phyloP scores from a whole-genome alignment of 2,888 invertebrate genomes.

The Drosophila ezoana region DNA sequence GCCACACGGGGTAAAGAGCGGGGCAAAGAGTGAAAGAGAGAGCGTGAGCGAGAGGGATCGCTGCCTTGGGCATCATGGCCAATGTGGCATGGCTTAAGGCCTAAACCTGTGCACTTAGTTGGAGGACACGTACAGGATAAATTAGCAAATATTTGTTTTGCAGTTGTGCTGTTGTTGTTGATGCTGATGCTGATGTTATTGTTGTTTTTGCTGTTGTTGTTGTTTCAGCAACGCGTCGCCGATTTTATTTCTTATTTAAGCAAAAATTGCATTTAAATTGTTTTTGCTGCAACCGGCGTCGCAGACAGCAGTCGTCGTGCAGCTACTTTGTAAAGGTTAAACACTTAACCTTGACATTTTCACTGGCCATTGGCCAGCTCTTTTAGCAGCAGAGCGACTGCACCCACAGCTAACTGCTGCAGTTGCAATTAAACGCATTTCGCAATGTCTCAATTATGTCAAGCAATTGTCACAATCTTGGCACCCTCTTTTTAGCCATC shows the following conservation, averaged over 20 bases:
- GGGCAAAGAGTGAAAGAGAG: conserved; percentile 2
- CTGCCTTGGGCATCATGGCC: conserved; percentile 49
- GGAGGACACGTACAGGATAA: conserved; percentile 83
- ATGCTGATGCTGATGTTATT: conserved; percentile 19
- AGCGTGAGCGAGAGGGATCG: conserved; percentile 15
- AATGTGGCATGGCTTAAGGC: conserved; percentile 55
- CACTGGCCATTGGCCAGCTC: conserved; percentile 39
- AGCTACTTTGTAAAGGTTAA: conserved; percentile 67
- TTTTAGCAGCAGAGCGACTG: neutral
- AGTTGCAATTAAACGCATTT: conserved; percentile 57
- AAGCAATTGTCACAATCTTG: conserved; percentile 64
- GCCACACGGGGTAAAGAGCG: conserved; percentile 41
- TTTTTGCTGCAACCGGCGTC: conserved; percentile 42
- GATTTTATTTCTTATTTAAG: conserved; percentile 80
- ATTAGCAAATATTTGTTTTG: conserved; percentile 82
- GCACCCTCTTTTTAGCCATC: conserved; percentile 32
- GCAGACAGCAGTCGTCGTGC: conserved; percentile 44
- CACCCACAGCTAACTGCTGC: conserved; percentile 6
- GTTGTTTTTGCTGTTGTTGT: conserved; percentile 31
- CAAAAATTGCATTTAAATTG: conserved; percentile 82
- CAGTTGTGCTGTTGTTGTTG: conserved; percentile 40
- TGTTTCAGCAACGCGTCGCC: conserved; percentile 42
- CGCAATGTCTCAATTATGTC: conserved; percentile 83
- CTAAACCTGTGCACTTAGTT: conserved; percentile 75
- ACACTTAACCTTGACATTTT: conserved; percentile 79